Evolutionary conservation across 2,888 invertebrate genomes (phyloP).

Genomic region (Rotaria magnacalcarata): DNA sequence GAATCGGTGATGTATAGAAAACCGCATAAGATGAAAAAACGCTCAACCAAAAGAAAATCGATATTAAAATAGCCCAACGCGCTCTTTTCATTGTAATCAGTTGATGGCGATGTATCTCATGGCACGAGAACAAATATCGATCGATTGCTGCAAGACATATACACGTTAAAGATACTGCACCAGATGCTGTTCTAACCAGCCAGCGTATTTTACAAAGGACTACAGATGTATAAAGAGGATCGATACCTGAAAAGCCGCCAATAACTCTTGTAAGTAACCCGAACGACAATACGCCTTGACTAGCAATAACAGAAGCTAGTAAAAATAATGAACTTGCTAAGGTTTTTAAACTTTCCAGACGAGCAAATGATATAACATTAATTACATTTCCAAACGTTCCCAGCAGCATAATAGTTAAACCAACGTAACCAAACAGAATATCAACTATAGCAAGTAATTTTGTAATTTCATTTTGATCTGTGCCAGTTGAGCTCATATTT

Average conservation of each 20-base stretch:
- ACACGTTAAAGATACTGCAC: background rate
- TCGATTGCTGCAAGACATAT: background rate
- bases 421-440: background rate
- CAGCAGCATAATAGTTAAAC: background rate
- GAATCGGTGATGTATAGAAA: background rate
- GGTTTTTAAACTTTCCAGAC: background rate
- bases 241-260: background rate
- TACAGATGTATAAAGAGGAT: background rate
- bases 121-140: background rate
- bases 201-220: background rate
- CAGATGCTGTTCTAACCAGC: background rate
- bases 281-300: background rate
- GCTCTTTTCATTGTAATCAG: background rate
- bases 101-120: background rate
- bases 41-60: background rate
- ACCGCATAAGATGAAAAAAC: background rate
- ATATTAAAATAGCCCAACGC: background rate
- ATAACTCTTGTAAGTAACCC: background rate
- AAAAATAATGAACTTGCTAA: background rate
- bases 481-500: too few relatives aligned
- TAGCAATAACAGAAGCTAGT: background rate
- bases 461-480: too few relatives aligned
- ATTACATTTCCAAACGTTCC: background rate
- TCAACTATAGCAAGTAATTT: background rate
- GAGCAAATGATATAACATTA: background rate